Evolutionary conservation across 1,140 invertebrate genomes (phyloP).

Genomic region (Meloidogyne hapla): DNA sequence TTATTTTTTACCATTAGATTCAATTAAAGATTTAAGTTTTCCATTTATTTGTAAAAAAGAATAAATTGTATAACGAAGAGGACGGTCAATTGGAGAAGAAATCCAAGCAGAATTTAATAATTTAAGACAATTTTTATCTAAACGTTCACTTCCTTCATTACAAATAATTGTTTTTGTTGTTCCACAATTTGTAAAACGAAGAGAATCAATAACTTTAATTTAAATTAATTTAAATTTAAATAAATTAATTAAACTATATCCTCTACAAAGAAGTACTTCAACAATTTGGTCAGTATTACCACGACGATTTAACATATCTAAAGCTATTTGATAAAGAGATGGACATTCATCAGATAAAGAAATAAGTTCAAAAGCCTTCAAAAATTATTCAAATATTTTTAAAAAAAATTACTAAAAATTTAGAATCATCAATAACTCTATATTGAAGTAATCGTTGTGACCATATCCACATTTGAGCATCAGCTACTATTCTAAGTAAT

Average conservation of each 20-base stretch:
- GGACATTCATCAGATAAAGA: constrained; percentile 14
- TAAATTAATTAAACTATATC: neutral
- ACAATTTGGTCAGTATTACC: constrained; percentile 21
- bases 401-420: constrained; percentile 25
- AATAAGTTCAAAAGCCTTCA: constrained; percentile 22
- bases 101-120: constrained; percentile 12
- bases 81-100: neutral
- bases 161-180: constrained; percentile 17
- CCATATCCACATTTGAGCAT: constrained; percentile 4
- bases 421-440: constrained; percentile 22
- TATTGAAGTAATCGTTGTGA: constrained; percentile 26
- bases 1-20: constrained; percentile 8
- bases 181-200: neutral
- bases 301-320: constrained; percentile 27
- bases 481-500: constrained; percentile 14
- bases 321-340: constrained; percentile 18
- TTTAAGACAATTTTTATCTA: neutral
- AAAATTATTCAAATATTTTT: no score
- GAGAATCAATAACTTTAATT: constrained; percentile 9
- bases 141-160: neutral
- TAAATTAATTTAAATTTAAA: no score
- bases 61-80: neutral
- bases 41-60: neutral
- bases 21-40: neutral
- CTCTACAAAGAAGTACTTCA: constrained; percentile 1